phyloP scores from a whole-genome alignment of 2,797 vertebrate genomes.

The Sciurus vulgaris region DNA sequence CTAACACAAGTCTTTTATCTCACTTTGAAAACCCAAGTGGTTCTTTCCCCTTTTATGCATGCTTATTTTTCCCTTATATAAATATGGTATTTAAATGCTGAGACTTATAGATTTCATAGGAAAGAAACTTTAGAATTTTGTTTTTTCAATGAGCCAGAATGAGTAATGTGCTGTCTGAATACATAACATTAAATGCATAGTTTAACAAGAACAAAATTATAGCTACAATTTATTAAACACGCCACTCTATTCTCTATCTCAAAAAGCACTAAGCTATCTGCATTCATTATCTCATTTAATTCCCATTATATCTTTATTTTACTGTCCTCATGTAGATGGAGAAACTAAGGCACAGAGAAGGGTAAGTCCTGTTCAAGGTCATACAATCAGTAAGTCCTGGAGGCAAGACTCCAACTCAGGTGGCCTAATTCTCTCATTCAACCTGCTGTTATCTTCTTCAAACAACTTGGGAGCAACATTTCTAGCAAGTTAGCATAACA shows the following conservation, averaged over 20 bases:
- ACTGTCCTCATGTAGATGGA: not conserved
- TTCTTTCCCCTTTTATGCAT: not conserved
- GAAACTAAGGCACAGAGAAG: not conserved
- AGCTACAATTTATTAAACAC: constrained; percentile 22
- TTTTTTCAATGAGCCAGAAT: not conserved
- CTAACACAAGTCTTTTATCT: constrained; percentile 41
- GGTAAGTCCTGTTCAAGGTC: not conserved
- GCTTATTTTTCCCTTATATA: not conserved
- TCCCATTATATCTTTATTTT: not conserved
- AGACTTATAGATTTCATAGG: not conserved
- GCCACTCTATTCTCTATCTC: not conserved
- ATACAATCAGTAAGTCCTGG: not conserved
- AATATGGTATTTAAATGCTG: not conserved
- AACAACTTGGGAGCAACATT: not conserved
- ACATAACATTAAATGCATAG: not conserved
- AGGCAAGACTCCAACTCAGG: not conserved
- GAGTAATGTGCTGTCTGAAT: not conserved
- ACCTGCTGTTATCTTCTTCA: not conserved
- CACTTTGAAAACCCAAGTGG: constrained; percentile 36
- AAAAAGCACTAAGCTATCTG: not conserved
- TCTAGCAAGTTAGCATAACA: not conserved
- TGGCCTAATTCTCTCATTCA: not conserved
- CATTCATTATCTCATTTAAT: constrained; percentile 39
- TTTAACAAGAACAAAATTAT: not conserved
- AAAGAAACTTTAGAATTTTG: constrained; percentile 35